Evolutionary conservation across 2,113 vertebrate genomes (phyloP).

Genomic region (Leucopsar rothschildi): DNA sequence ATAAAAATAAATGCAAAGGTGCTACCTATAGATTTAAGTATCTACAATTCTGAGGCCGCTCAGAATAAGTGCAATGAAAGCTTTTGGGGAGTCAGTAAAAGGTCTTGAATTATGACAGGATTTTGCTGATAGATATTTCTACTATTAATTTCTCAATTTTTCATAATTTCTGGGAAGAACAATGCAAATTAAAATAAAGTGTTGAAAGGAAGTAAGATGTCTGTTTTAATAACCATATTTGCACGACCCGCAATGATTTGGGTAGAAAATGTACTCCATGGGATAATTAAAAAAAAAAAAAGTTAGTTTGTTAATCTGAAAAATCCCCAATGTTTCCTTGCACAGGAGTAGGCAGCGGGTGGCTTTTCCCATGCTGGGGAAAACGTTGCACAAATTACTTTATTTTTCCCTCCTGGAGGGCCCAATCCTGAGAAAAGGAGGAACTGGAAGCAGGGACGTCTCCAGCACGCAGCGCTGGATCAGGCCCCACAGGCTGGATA

Average conservation of each 20-base stretch:
- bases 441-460: background rate
- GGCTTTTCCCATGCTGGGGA: background rate
- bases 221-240: background rate
- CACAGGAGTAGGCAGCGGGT: background rate
- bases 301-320: constrained; percentile 14
- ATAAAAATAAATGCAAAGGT: background rate
- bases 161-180: background rate
- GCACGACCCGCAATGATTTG: background rate
- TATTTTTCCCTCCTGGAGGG: constrained; percentile 6
- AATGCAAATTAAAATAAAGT: background rate
- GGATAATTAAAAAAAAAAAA: background rate
- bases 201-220: background rate
- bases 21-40: background rate
- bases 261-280: background rate
- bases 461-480: background rate
- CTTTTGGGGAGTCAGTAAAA: constrained; percentile 2
- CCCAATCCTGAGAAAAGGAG: constrained; percentile 22
- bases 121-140: constrained; percentile 8
- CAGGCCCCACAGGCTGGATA: background rate
- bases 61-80: background rate
- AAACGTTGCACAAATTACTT: background rate
- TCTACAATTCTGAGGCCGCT: background rate
- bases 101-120: background rate
- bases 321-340: background rate
- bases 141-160: background rate